phyloP scores from a whole-genome alignment of 2,113 vertebrate genomes.

The Propithecus coquereli region DNA sequence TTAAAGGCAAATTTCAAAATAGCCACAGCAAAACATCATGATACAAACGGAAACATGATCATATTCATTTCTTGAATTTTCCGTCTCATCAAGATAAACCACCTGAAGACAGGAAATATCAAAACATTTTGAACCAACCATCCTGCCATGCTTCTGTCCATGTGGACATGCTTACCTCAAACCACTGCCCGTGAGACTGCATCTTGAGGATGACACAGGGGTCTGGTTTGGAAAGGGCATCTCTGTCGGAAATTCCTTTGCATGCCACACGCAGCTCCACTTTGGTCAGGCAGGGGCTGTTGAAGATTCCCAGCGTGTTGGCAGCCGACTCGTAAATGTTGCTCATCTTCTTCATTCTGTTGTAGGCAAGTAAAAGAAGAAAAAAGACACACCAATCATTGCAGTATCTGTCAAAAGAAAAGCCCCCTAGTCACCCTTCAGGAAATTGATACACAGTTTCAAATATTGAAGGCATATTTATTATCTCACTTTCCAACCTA shows the following conservation, averaged over 20 bases:
- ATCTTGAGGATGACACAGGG: constrained; percentile 97
- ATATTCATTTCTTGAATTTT: background rate
- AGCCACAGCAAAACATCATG: background rate
- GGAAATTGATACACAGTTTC: background rate
- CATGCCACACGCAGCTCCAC: constrained; percentile 95
- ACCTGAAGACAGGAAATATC: background rate
- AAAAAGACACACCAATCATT: constrained; percentile 49
- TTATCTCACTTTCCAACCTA: constrained; percentile 3
- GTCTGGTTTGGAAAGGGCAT: constrained; percentile 95
- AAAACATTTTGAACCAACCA: background rate
- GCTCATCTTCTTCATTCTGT: constrained; percentile 90
- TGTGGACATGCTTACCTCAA: constrained; percentile 88
- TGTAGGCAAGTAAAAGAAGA: constrained; percentile 68
- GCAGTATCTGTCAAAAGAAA: background rate
- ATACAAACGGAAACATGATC: background rate
- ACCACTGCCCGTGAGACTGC: constrained; percentile 97
- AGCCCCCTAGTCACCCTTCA: background rate
- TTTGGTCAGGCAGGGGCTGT: constrained; percentile 94
- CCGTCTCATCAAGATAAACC: background rate
- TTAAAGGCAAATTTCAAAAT: background rate
- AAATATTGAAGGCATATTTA: constrained; percentile 31
- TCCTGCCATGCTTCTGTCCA: background rate
- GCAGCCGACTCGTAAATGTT: constrained; percentile 97
- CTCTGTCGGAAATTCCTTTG: constrained; percentile 94
- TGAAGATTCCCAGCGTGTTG: constrained; percentile 94